Conservation (phyloP, 2,888 invertebrate species). For the Girardia tigrina region DNA sequence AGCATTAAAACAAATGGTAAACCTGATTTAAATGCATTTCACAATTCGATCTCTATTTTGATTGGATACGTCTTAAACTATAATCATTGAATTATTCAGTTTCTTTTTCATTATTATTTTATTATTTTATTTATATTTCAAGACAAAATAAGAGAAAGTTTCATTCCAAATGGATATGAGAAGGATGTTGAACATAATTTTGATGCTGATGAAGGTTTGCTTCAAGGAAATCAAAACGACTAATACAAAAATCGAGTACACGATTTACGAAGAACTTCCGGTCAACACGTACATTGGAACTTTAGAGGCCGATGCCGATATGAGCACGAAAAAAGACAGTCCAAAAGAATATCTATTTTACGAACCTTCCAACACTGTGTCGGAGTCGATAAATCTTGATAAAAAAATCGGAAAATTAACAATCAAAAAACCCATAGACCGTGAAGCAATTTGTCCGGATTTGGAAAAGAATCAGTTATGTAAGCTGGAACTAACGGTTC, state of each 20-base stretch:
- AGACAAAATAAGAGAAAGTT: background rate
- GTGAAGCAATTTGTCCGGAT: constrained; percentile 31
- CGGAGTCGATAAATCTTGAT: constrained; percentile 26
- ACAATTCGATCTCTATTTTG: constrained; percentile 3
- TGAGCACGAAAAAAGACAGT: background rate
- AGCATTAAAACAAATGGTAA: no score
- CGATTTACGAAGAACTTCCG: background rate
- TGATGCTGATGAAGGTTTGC: background rate
- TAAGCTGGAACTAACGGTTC: constrained; percentile 30
- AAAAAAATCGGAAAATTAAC: constrained; percentile 21
- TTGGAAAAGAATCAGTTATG: background rate
- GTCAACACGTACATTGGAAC: constrained; percentile 16
- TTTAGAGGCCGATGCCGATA: background rate
- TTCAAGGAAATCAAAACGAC: background rate
- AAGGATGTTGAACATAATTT: background rate
- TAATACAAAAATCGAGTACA: constrained; percentile 1
- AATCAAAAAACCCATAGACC: constrained; percentile 26
- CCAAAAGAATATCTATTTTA: constrained; percentile 2
- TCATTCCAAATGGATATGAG: background rate
- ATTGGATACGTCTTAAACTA: background rate
- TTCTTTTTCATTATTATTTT: background rate
- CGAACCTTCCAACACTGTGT: constrained; percentile 26
- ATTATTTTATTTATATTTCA: background rate
- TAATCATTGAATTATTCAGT: constrained; percentile 15
- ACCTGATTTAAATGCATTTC: background rate